Base-by-base conservation (phyloP, 1,140 invertebrate species). In the Myzus persicae region DNA sequence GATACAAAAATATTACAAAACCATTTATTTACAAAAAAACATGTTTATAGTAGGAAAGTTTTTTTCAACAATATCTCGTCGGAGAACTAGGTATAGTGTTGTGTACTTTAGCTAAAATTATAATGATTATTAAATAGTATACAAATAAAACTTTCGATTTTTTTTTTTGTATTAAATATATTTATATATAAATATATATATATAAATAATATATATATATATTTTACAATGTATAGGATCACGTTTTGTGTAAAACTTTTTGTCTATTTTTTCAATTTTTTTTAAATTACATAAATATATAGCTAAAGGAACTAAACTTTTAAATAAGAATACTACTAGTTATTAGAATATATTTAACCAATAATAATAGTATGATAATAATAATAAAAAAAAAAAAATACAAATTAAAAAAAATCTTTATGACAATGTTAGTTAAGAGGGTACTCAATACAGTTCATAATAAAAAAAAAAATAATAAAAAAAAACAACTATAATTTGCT, bases 221-320 rank as follows among this genome's bases (percentile, higher is more conserved):
- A 76, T 82, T 84, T 87, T 87, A 87, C 42, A 87, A 51, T 51
- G 22, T 87, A 76, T 87, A 87, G 84, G 84, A 87, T 44, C 9
- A 31, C 42, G 40, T 85, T 85, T 85, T 42, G 26, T 31, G 26
- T 87, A 87, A 87, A 87, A 87, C 40, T 44, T 87, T 44, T 42
- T 44, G 20, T 87, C 42, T 87, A 44, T 87, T 87, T 87, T 44
- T 40, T 26, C 40, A 42, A 42, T 40, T 36, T 26, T 31, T 38
- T 89, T 51, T 51, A 48, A 88, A 88, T 46, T 31, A 76, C 59
- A 76, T 89, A 89, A 90, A 67, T 26, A 81, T 81, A 91, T 67
- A 91, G 91, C 91, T 92, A 92, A 84, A 92, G 91, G 91, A 92
- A 92, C 91, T 92, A 92, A 84, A 51, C n/a, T 76, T 91, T 59